phyloP scores from a whole-genome alignment of 1,140 invertebrate genomes.

The Drosophila santomea region DNA sequence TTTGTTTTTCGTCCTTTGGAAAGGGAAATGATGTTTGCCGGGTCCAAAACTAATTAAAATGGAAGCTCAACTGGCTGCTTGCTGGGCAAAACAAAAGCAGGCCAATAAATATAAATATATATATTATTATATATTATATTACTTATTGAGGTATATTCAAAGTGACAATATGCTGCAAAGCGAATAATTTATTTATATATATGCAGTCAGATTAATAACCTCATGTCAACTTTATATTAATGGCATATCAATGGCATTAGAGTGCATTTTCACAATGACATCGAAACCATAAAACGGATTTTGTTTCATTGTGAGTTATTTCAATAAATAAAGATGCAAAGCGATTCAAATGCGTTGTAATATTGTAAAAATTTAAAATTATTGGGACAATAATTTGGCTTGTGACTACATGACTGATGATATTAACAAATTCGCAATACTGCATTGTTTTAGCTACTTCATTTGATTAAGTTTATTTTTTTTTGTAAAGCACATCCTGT shows the following conservation, averaged over 20 bases:
- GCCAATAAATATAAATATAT: too few species aligned
- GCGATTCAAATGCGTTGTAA: too few species aligned
- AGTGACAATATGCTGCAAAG: neutral
- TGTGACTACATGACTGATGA: too few species aligned
- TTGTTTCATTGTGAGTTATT: neutral
- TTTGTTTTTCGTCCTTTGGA: constrained; percentile 1
- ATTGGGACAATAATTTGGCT: too few species aligned
- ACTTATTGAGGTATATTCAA: constrained; percentile 5
- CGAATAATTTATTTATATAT: neutral
- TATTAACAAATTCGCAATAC: too few species aligned
- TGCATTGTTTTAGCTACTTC: too few species aligned
- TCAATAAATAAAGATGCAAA: neutral
- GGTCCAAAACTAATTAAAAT: constrained; percentile 27
- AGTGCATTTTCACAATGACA: neutral
- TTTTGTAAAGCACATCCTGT: neutral
- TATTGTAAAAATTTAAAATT: too few species aligned
- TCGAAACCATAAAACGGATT: neutral
- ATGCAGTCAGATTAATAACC: too few species aligned
- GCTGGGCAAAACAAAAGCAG: neutral
- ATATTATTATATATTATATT: too few species aligned
- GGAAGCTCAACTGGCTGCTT: neutral
- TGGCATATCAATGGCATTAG: constrained; percentile 14
- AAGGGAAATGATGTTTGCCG: neutral
- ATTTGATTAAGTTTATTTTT: neutral
- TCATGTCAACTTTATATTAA: neutral